phyloP scores from a whole-genome alignment of 2,888 invertebrate species.

The Metallyticus violacea region DNA sequence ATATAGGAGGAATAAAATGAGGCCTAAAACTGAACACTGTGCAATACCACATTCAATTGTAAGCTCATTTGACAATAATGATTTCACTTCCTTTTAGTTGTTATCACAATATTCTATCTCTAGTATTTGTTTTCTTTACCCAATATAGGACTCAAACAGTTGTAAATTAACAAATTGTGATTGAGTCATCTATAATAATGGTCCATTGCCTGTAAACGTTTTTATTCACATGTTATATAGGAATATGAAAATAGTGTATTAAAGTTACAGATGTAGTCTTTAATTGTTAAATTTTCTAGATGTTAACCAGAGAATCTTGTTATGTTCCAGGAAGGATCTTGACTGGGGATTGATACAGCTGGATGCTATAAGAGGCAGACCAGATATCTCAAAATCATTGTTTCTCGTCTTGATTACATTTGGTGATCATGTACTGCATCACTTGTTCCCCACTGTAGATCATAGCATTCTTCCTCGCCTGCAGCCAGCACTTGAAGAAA shows the following conservation, averaged over 20 bases:
- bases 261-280: no score
- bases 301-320: no score
- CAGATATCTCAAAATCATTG: constrained; percentile 62
- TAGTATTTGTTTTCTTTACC: background rate
- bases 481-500: constrained; percentile 60
- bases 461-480: constrained; percentile 67
- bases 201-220: no score
- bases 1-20: no score
- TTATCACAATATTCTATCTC: no score
- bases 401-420: constrained; percentile 69
- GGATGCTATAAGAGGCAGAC: constrained; percentile 69
- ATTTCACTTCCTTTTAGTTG: no score
- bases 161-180: background rate
- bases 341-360: constrained; percentile 80
- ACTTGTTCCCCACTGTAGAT: constrained; percentile 77
- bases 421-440: constrained; percentile 76
- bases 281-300: no score
- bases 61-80: no score
- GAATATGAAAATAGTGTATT: no score
- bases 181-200: background rate
- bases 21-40: no score
- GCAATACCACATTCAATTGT: no score
- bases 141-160: background rate
- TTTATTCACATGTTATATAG: no score
- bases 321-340: constrained; percentile 49